Percentiles rank a stretch among this genome's conserved stretches.
phyloP scores from a whole-genome alignment of 2,888 invertebrate genomes.

The Dicranocentrus wangi region DNA sequence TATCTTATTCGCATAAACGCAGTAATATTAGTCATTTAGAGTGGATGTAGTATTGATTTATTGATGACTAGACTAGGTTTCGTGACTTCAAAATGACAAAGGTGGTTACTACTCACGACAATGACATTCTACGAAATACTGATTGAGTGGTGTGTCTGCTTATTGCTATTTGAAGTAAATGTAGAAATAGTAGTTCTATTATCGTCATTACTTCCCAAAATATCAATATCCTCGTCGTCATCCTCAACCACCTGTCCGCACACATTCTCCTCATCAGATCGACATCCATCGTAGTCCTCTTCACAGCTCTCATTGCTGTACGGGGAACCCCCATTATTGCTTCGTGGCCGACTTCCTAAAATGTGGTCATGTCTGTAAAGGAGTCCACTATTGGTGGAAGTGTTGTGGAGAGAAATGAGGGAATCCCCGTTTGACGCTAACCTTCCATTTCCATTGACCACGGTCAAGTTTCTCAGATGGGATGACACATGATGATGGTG shows the following conservation, averaged over 20 bases:
- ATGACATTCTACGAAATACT: conserved; percentile 33
- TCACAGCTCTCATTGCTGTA: conserved; percentile 29
- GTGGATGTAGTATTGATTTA: too few species aligned
- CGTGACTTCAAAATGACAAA: too few species aligned
- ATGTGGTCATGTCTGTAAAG: background rate
- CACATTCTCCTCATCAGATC: conserved; percentile 14
- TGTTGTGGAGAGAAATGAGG: background rate
- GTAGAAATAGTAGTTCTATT: background rate
- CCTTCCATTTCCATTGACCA: background rate
- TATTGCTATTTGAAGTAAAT: background rate
- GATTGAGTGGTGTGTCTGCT: background rate
- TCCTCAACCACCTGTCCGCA: background rate
- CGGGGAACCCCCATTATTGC: background rate
- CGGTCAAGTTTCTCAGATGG: background rate
- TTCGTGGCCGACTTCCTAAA: conserved; percentile 9
- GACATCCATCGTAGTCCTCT: background rate
- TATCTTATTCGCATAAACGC: too few species aligned
- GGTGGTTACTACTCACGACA: too few species aligned
- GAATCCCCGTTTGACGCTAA: background rate
- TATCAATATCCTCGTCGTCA: conserved; percentile 46
- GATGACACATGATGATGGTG: conserved; percentile 5
- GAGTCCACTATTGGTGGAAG: background rate
- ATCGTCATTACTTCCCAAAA: conserved; percentile 12
- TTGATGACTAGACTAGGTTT: too few species aligned
- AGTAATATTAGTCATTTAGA: too few species aligned